Evolutionary conservation across 2,797 vertebrate genomes (phyloP).

Genomic region (Mus spretus): DNA sequence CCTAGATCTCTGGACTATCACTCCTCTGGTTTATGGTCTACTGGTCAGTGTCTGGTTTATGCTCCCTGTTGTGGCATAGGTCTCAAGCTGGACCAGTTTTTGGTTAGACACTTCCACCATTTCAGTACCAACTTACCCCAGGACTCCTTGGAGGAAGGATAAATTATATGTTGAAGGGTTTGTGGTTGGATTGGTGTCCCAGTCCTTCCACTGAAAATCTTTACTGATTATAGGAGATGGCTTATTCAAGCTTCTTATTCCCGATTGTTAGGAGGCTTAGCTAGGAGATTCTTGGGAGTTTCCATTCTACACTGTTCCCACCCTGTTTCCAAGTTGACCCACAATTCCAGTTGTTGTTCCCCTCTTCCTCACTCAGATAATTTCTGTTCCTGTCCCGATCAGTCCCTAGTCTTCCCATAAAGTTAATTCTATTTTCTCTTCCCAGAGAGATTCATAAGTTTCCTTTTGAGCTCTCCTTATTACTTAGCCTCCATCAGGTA

Average conservation of each 20-base stretch:
- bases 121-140: background rate
- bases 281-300: background rate
- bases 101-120: background rate
- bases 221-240: background rate
- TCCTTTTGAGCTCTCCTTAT: background rate
- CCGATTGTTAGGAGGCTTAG: background rate
- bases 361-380: background rate
- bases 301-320: background rate
- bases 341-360: background rate
- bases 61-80: background rate
- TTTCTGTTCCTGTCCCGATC: background rate
- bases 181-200: background rate
- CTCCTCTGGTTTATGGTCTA: background rate
- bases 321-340: background rate
- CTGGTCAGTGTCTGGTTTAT: background rate
- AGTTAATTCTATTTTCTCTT: background rate
- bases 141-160: background rate
- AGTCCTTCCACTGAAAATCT: background rate
- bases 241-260: background rate
- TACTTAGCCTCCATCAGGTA: background rate
- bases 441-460: background rate
- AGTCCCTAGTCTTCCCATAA: background rate
- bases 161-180: too few relatives aligned
- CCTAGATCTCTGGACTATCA: background rate
- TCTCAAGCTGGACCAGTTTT: background rate